Evolutionary conservation across 2,113 vertebrate genomes (phyloP).

Genomic region (Lasiurus borealis): DNA sequence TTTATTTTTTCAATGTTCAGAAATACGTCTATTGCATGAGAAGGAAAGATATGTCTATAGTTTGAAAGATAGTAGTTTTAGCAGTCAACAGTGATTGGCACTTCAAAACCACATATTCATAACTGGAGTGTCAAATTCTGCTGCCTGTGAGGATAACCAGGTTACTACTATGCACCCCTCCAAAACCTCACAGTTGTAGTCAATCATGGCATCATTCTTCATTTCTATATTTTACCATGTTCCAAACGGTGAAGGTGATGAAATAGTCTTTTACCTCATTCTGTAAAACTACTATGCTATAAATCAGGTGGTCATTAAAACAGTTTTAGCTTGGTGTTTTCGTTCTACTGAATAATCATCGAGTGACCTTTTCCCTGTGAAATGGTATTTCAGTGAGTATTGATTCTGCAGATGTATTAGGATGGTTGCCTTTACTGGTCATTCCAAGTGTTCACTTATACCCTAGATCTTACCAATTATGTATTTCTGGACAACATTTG

Average conservation of each 20-base stretch:
- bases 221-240: constrained; percentile 17
- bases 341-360: not conserved
- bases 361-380: not conserved
- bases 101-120: not conserved
- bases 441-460: not conserved
- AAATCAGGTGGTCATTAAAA: not conserved
- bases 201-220: constrained; percentile 23
- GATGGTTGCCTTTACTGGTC: not conserved
- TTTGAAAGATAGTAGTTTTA: constrained; percentile 7
- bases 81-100: not conserved
- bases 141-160: not conserved
- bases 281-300: not conserved
- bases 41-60: not conserved
- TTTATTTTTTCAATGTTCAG: not conserved
- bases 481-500: not conserved
- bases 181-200: constrained; percentile 17
- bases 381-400: not conserved
- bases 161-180: not conserved
- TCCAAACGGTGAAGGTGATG: constrained; percentile 48
- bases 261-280: constrained; percentile 28
- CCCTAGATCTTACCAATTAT: not conserved
- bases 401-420: not conserved
- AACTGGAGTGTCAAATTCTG: constrained; percentile 28
- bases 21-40: not conserved
- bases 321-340: not conserved